These are phyloP conservation scores for Gymnogyps californianus DNA, from an alignment of 2,113 vertebrate genomes.

Conservation along the genomic window DNA sequence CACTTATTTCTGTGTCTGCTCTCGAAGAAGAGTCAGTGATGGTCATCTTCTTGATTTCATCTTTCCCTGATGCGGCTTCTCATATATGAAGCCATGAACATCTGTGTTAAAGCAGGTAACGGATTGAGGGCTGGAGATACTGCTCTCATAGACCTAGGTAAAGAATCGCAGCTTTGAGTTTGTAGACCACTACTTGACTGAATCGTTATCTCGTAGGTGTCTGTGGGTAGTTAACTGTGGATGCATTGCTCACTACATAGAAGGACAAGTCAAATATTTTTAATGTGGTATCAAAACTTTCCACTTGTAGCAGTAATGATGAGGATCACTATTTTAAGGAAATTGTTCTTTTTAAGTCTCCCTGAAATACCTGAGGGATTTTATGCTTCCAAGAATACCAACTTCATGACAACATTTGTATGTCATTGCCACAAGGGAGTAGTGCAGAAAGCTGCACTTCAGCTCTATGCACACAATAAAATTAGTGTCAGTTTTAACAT, in stretches of 20 bases:
- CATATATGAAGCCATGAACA: not conserved
- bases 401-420: not conserved
- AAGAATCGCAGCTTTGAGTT: not conserved
- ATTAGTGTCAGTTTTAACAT: not conserved
- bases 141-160: not conserved
- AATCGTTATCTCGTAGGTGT: not conserved
- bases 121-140: not conserved
- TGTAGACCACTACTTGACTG: not conserved
- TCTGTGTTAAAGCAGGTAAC: not conserved
- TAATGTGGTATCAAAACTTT: slow-evolving; percentile 23
- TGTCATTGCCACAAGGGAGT: not conserved
- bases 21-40: not conserved
- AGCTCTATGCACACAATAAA: not conserved
- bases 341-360: slow-evolving; percentile 2
- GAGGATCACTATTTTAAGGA: slow-evolving; percentile 28
- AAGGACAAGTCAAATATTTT: slow-evolving; percentile 49
- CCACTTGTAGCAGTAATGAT: not conserved
- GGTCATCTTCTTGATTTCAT: not conserved
- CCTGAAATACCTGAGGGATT: not conserved
- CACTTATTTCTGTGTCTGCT: not conserved
- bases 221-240: not conserved
- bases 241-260: not conserved
- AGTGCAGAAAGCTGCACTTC: not conserved
- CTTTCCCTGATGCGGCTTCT: not conserved
- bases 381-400: not conserved